Evolutionary conservation across 2,797 vertebrate species (phyloP).

Genomic region (Acridotheres tristis): DNA sequence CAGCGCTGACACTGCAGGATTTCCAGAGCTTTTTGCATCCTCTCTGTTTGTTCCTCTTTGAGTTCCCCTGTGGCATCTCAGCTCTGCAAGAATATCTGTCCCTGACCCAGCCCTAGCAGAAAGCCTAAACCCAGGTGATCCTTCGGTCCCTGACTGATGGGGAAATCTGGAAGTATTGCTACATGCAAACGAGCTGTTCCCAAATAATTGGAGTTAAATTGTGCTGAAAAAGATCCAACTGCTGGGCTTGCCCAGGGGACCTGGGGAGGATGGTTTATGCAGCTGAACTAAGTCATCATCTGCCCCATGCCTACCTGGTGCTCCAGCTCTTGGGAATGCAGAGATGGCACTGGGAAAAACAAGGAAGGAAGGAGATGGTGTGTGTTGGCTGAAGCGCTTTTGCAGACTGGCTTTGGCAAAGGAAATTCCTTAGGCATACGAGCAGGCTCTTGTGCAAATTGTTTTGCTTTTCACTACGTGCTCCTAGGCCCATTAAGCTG

Average conservation of each 20-base stretch:
- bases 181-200: neutral
- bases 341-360: neutral
- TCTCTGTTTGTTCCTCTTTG: neutral
- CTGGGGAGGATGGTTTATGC: neutral
- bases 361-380: neutral
- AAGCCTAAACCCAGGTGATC: neutral
- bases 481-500: neutral
- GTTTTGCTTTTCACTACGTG: neutral
- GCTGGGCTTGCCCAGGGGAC: neutral
- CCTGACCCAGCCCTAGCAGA: neutral
- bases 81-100: neutral
- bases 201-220: neutral
- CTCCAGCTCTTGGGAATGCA: neutral
- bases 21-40: neutral
- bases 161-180: neutral
- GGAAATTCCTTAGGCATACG: neutral
- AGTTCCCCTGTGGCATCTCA: neutral
- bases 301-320: neutral
- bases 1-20: neutral
- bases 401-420: neutral
- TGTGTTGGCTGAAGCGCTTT: neutral
- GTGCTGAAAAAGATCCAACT: neutral
- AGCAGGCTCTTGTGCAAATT: neutral
- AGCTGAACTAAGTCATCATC: neutral
- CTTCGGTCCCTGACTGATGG: neutral